phyloP scores from a whole-genome alignment of 2,113 vertebrate species.

The Gasterosteus aculeatus region DNA sequence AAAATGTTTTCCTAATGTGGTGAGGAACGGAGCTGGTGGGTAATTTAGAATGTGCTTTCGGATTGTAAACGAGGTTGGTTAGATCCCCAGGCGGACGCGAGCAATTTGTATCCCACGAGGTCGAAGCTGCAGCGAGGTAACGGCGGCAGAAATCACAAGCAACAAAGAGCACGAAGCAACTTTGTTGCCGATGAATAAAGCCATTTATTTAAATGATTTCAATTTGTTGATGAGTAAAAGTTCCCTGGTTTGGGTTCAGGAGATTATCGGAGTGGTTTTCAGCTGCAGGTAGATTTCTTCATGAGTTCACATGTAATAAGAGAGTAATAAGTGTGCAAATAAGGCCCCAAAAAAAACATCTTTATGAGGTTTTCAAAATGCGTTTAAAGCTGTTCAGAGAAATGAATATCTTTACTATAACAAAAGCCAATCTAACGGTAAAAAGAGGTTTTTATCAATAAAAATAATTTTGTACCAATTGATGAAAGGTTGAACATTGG shows the following conservation, averaged over 20 bases:
- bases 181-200: not conserved
- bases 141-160: not conserved
- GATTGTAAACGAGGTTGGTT: slow-evolving; percentile 15
- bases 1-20: slow-evolving; percentile 45
- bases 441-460: too few relatives aligned
- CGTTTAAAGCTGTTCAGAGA: too few relatives aligned
- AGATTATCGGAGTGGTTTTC: too few relatives aligned
- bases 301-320: too few relatives aligned
- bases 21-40: slow-evolving; percentile 16
- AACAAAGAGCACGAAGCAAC: not conserved
- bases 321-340: too few relatives aligned
- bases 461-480: too few relatives aligned
- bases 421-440: too few relatives aligned
- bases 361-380: too few relatives aligned
- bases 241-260: not conserved
- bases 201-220: not conserved
- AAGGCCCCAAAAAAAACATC: too few relatives aligned
- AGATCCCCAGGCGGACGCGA: slow-evolving; percentile 5
- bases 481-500: too few relatives aligned
- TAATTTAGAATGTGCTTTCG: slow-evolving; percentile 39
- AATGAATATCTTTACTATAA: too few relatives aligned
- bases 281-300: too few relatives aligned
- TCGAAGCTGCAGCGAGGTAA: not conserved
- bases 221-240: not conserved
- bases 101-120: not conserved